Evolutionary conservation across 2,113 vertebrate genomes (phyloP).

Genomic region (Platanista minor): DNA sequence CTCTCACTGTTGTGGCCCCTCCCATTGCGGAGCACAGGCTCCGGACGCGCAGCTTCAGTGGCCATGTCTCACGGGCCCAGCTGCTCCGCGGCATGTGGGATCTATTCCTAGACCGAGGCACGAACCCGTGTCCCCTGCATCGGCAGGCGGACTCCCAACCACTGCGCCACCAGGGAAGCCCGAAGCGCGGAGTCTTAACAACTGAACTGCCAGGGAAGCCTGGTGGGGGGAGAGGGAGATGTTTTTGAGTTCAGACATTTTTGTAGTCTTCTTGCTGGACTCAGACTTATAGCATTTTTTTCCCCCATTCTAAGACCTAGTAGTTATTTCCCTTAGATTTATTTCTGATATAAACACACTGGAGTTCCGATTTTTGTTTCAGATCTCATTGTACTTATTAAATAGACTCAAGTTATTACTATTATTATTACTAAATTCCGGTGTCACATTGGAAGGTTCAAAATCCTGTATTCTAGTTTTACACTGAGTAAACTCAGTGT

Average conservation of each 20-base stretch:
- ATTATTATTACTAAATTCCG: not conserved
- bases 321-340: slow-evolving; percentile 19
- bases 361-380: not conserved
- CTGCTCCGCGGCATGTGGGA: too few relatives aligned
- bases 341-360: not conserved
- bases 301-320: not conserved
- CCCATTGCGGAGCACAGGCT: too few relatives aligned
- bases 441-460: not conserved
- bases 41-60: too few relatives aligned
- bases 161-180: too few relatives aligned
- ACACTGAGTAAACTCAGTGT: not conserved
- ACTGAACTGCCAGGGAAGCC: too few relatives aligned
- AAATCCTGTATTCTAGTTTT: not conserved
- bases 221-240: rapidly evolving
- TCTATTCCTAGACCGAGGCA: too few relatives aligned
- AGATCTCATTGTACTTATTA: not conserved
- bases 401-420: not conserved
- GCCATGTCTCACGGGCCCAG: too few relatives aligned
- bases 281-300: not conserved
- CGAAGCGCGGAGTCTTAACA: not conserved
- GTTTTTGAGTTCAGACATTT: slow-evolving; percentile 38
- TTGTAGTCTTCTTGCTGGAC: not conserved
- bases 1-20: too few relatives aligned
- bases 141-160: too few relatives aligned
- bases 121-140: too few relatives aligned